phyloP scores from a whole-genome alignment of 1,140 invertebrate genomes.

The Drosophila subpulchrella region DNA sequence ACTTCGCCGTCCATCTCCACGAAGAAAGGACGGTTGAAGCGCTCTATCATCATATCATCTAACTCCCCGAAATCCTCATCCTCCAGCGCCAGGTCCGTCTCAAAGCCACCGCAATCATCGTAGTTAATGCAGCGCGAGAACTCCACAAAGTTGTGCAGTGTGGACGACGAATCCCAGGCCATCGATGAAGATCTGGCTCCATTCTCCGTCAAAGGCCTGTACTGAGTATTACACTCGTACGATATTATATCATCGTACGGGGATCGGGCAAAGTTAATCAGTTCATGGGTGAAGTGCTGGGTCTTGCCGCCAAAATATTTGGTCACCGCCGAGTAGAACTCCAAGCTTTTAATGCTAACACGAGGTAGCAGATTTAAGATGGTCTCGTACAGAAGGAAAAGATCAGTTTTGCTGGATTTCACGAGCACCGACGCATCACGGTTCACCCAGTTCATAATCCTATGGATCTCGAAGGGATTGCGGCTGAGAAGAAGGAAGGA shows the following conservation, averaged over 20 bases:
- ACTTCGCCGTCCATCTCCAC: background rate
- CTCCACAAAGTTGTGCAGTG: slow-evolving; percentile 43
- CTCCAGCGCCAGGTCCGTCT: slow-evolving; percentile 29
- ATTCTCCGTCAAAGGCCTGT: slow-evolving; percentile 1
- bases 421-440: slow-evolving; percentile 57
- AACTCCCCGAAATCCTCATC: slow-evolving; percentile 33
- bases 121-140: slow-evolving; percentile 47
- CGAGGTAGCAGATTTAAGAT: slow-evolving; percentile 32
- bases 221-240: slow-evolving; percentile 58
- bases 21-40: background rate
- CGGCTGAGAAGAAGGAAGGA: slow-evolving; percentile 4
- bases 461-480: slow-evolving; percentile 30
- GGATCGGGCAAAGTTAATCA: slow-evolving; percentile 93
- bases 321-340: slow-evolving; percentile 72
- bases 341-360: slow-evolving; percentile 16
- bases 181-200: background rate
- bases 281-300: slow-evolving; percentile 94
- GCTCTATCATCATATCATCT: slow-evolving; percentile 2
- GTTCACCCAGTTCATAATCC: slow-evolving; percentile 53
- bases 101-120: slow-evolving; percentile 45
- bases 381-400: slow-evolving; percentile 26
- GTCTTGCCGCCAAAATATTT: slow-evolving; percentile 86
- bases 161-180: background rate
- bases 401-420: background rate
- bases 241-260: slow-evolving; percentile 87